Evolutionary conservation across 1,140 invertebrate species (phyloP), one percentile per base, ranked within the genome.

Genomic region (Conus betulinus): DNA sequence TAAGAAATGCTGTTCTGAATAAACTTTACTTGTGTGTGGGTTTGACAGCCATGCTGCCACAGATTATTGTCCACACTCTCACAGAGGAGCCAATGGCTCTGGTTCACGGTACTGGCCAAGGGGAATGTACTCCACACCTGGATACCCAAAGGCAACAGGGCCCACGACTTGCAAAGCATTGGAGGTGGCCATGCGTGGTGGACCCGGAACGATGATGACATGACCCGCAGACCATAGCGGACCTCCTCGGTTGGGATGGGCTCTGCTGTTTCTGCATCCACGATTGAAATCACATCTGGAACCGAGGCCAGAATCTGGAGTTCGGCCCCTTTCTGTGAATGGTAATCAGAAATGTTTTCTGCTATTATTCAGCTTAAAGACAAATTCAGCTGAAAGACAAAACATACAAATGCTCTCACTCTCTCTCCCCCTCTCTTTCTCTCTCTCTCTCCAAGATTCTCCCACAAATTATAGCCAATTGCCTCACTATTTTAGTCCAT

Each of bases 261-360:
- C 84, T 94, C 92, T 0, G 91, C 93, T 7, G 91, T 93, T 25
- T 94, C 94, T 1, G 91, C 86, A 71, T 94, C 93, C 52, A 95
- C 84, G 25, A 94, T 85, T 23, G 90, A 90, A 20, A 95, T 94
- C 7, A 95, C 88, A 84, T 95, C 94, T 51, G 94, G 94, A 15
- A 91, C 91, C 82, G 88, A 91, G 4, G 91, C 93, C 13, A 94
- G 25, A 20, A 92, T 87, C 20, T 90, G 20, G 4, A 76, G 82
- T 15, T 71, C 8, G 17, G 53, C 15, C 71, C 76, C 88, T 27
- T 91, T 52, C 85, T 87, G 85, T 27, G 57, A 51, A 10, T 17
- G 39, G 27, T 15, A 63, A 17, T 11, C n/a, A 78, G 76, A 27
- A 78, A 78, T 78, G n/a, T 4, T 74, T 20, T 74, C n/a, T 5